phyloP scores from a whole-genome alignment of 2,888 invertebrate genomes.

The Orgyia antiqua region DNA sequence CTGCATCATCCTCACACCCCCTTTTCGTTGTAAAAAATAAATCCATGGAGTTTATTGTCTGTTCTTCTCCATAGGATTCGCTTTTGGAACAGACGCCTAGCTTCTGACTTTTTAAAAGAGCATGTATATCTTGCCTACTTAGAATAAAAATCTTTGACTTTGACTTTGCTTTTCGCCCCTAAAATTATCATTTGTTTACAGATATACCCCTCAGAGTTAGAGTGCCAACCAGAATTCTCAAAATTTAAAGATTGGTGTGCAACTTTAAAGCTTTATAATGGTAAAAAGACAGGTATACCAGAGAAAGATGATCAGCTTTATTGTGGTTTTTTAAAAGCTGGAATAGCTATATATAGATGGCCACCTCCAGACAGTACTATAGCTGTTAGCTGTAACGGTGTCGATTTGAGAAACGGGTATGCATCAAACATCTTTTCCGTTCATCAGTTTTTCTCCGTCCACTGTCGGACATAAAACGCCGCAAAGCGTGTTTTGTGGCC shows the following conservation, averaged over 20 bases:
- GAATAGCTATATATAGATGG: slow-evolving; percentile 81
- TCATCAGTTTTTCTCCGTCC: no score
- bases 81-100: no score
- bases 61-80: no score
- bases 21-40: no score
- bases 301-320: slow-evolving; percentile 56
- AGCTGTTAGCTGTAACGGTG: slow-evolving; percentile 68
- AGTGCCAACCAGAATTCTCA: slow-evolving; percentile 81
- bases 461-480: neutral
- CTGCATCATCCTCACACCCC: no score
- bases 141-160: no score
- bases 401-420: slow-evolving; percentile 74
- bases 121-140: no score
- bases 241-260: slow-evolving; percentile 83
- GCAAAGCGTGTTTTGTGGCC: no score
- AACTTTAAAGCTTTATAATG: slow-evolving; percentile 80
- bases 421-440: neutral
- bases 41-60: no score
- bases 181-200: no score
- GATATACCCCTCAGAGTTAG: slow-evolving; percentile 82
- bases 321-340: slow-evolving; percentile 52
- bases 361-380: slow-evolving; percentile 77
- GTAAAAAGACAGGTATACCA: slow-evolving; percentile 64
- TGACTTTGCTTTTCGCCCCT: no score
- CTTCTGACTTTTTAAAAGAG: no score